Evolutionary conservation across 2,888 invertebrate genomes (phyloP), one percentile per base, ranked within the genome.

Genomic region (Pyrrhopygopsis socrates): DNA sequence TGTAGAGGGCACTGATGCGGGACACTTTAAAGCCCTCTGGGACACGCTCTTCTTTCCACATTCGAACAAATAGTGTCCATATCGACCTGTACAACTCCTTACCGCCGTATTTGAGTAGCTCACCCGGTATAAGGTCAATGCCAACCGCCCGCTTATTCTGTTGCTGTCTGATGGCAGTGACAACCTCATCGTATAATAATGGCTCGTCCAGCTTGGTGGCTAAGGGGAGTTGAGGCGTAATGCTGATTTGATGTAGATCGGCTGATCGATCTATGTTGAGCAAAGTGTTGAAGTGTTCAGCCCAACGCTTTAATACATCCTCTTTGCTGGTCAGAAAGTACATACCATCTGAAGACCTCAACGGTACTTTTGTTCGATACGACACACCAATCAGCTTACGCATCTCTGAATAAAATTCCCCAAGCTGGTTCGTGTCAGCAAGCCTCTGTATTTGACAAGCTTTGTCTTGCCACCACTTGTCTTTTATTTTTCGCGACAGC

Each of bases 131-230:
- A 8, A 58, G 30, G 50, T 74, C 73, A 50, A 74, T 81, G 74
- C 65, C 24, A 30, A 65, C 30, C 27, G 38, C 81, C 29, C 30
- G 45, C 58, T 75, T 81, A 74, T 75, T 81, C 22, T 60, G 45
- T 22, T 58, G 58, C 22, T 58, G 58, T 58, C 22, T 58, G 58
- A 58, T 58, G 58, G 54, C 54, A 54, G n/a, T 20, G 22, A 58
- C 58, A 58, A 22, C 58, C 54, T 54, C 54, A 8, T n/a, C 18
- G n/a, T 4, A 18, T 54, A n/a, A 54, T n/a, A 54, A n/a, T 18
- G 54, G 54, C 18, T 54, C 18, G n/a, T 54, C 54, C 54, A 22
- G 58, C 22, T 58, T 22, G 22, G 5, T 22, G 9, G n/a, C 58
- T 2, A 58, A 2, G 58, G 58, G n/a, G 9, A 34, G n/a, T n/a